These are phyloP conservation scores for Nesoenas mayeri DNA, from an alignment of 2,113 vertebrate species.

Conservation along the genomic window DNA sequence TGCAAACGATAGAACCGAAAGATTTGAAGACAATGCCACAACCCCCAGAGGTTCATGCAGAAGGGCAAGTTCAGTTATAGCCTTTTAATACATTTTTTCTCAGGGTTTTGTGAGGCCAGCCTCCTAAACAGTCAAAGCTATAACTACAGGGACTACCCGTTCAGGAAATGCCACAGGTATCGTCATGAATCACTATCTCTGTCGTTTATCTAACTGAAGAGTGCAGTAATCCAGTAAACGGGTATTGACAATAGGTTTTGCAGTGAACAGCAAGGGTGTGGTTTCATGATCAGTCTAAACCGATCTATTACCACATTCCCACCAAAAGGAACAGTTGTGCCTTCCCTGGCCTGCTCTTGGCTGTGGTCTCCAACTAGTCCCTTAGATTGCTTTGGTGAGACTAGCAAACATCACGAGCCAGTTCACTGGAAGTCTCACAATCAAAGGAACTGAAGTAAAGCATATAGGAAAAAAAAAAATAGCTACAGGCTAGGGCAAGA, in stretches of 20 bases:
- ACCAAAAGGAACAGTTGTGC: background rate
- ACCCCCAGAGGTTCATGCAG: background rate
- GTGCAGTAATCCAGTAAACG: background rate
- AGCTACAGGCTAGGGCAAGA: background rate
- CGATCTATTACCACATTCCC: background rate
- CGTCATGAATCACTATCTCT: background rate
- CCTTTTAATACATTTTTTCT: background rate
- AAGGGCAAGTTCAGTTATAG: background rate
- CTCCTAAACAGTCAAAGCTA: background rate
- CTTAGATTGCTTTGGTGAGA: background rate
- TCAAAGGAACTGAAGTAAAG: background rate
- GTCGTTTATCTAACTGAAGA: background rate
- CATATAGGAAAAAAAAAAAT: background rate
- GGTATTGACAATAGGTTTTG: slow-evolving; percentile 25
- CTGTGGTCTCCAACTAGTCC: fast-evolving
- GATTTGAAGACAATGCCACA: background rate
- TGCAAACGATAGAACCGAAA: background rate
- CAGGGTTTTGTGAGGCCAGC: background rate
- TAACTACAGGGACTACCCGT: background rate
- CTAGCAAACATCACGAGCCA: background rate
- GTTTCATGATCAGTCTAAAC: slow-evolving; percentile 28
- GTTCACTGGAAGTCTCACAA: background rate
- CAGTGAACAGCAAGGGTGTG: background rate
- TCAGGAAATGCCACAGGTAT: background rate
- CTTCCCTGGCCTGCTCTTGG: background rate